Percentiles rank a stretch among this genome's conserved stretches.
phyloP scores from a whole-genome alignment of 2,797 vertebrate species.

The Ctenochaetus hawaiiensis region DNA sequence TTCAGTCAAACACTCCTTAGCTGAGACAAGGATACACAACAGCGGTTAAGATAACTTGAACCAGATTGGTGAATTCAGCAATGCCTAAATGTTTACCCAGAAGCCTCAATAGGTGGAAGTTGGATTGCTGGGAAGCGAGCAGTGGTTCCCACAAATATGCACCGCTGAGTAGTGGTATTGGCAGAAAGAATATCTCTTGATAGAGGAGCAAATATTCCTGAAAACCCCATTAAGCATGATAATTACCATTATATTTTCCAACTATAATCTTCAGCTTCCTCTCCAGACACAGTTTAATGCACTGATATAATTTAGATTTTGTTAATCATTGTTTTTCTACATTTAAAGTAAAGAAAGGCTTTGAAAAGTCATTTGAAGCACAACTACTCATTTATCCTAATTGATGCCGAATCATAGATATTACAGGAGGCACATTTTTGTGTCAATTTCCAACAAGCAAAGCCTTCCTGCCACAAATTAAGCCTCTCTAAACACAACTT shows the following conservation, averaged over 20 bases:
- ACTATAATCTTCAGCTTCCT: no score
- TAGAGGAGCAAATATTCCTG: neutral
- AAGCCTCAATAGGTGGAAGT: neutral
- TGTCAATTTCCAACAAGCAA: no score
- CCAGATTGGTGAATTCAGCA: slow-evolving; percentile 7
- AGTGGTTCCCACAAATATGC: slow-evolving; percentile 21
- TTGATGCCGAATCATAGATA: no score
- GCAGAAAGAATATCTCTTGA: neutral
- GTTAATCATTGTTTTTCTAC: no score
- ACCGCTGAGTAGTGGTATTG: neutral
- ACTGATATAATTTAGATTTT: no score
- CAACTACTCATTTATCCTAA: no score
- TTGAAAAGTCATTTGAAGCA: no score
- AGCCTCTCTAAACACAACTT: no score
- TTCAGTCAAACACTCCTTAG: neutral
- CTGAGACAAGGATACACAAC: neutral
- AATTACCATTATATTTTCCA: neutral
- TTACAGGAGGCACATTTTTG: no score
- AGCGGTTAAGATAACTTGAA: slow-evolving; percentile 5
- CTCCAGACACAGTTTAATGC: no score
- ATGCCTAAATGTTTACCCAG: slow-evolving; percentile 23
- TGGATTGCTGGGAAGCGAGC: slow-evolving; percentile 8
- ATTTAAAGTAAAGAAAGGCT: no score
- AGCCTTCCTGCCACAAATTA: no score
- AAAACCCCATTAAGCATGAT: neutral